Base-by-base conservation (phyloP, 2,113 vertebrate species). In the Campylorhamphus procurvoides region DNA sequence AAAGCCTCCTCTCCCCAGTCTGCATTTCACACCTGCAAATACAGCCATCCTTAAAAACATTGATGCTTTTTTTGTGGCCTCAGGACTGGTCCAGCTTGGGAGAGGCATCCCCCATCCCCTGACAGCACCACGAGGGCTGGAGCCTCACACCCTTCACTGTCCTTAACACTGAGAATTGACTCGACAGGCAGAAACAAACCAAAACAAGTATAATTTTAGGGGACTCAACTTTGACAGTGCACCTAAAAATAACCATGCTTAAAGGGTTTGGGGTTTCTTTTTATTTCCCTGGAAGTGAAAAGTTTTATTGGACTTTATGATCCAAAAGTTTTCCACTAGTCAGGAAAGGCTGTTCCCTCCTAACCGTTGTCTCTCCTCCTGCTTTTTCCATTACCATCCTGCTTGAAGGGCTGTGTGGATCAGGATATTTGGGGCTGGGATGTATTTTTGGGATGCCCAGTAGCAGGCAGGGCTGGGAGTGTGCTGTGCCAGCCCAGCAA, bases 131-230 rank as follows among this genome's bases (percentile, higher is more conserved):
- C 0, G 0, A 12, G 59, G 73, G 50, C 66, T 68, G 74, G 44
- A 37, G 53, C 10, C 55, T 83, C 67, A 16, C 31, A 58, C 37
- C 52, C 33, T 52, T 75, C 80, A 3, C 62, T 56, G 9, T 33
- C 66, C 80, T 33, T 33, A 49, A 78, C 29, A 6, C 82, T 14
- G 40, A 44, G 77, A 95, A 95, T 91, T 24, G 81, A 92, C 56
- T 27, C 1, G 77, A 94, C 84, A 94, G 69, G 94, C 93, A 95
- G 87, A 94, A 95, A 95, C 60, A 71, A 81, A 94, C 84, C 87
- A 81, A 81, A 66, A 9, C 53, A 60, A 87, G 84, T 40, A 56
- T 6, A 68, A 91, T 87, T 94, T 97, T 76, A 92, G 58, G 93
- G 87, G 53, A 2, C 42, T 96, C 81, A 85, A 1, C 71, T 87